Percentiles rank a stretch among this genome's conserved stretches.
These are phyloP conservation scores for Scomberomorus guttatus DNA, from an alignment of 2,797 vertebrate genomes.

Conservation along the genomic window DNA sequence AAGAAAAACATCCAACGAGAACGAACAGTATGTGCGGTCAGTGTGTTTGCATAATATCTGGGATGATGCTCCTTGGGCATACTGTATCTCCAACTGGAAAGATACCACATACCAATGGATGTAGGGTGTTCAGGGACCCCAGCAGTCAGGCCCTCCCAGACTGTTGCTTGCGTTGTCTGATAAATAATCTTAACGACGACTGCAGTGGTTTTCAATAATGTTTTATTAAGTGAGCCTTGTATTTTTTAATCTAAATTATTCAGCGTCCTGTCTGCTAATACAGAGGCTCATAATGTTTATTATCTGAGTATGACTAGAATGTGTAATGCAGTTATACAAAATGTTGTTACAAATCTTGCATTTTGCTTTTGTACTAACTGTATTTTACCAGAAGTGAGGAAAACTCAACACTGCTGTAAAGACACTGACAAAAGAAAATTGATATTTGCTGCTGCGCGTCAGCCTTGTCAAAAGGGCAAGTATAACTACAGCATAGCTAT, in stretches of 20 bases:
- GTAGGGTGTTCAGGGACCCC: neutral
- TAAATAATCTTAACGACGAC: neutral
- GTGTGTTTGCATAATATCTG: neutral
- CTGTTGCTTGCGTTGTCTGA: neutral
- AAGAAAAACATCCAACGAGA: neutral
- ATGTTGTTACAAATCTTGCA: neutral
- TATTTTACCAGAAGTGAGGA: conserved; percentile 3
- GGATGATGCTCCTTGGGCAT: neutral
- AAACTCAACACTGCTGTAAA: conserved; percentile 24
- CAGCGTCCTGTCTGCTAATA: conserved; percentile 6
- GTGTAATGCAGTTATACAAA: conserved; percentile 8
- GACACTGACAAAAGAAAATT: conserved; percentile 37
- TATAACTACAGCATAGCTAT: conserved; percentile 41
- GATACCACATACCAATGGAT: neutral
- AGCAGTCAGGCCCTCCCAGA: neutral
- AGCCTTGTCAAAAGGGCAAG: conserved; percentile 33
- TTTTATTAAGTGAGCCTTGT: conserved; percentile 22
- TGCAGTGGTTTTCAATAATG: conserved; percentile 2
- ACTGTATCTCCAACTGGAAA: neutral
- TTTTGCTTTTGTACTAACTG: neutral
- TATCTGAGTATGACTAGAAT: conserved; percentile 19
- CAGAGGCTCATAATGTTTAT: conserved; percentile 27
- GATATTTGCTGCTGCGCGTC: conserved; percentile 41
- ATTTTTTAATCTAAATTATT: conserved; percentile 34
- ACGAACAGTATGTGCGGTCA: neutral